Conservation (phyloP, 2,113 vertebrate species). For the Nycticebus coucang region DNA sequence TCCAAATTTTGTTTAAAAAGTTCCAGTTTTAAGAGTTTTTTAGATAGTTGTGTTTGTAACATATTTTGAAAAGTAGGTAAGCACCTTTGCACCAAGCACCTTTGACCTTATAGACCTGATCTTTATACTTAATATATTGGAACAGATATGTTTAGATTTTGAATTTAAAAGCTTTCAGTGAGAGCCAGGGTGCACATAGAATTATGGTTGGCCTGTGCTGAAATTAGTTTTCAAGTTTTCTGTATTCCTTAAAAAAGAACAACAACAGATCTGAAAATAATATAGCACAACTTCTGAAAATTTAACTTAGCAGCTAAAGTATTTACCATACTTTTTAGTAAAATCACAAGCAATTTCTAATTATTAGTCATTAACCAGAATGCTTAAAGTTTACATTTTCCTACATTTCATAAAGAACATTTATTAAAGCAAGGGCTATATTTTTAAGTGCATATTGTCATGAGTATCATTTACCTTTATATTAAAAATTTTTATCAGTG, state of each 20-base stretch:
- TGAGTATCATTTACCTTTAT: slow-evolving; percentile 31
- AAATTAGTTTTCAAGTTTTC: slow-evolving; percentile 15
- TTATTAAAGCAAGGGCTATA: not conserved
- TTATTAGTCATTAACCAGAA: slow-evolving; percentile 8
- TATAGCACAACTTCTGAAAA: slow-evolving; percentile 29
- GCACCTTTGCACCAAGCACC: too few relatives aligned
- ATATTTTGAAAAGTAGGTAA: not conserved
- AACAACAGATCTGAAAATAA: slow-evolving; percentile 32
- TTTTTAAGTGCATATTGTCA: slow-evolving; percentile 3
- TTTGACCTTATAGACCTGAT: slow-evolving; percentile 32
- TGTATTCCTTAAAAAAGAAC: not conserved
- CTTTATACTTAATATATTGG: slow-evolving; percentile 52
- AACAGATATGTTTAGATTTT: slow-evolving; percentile 49
- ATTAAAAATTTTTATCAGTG: slow-evolving; percentile 17
- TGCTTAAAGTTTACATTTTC: not conserved
- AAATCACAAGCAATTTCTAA: slow-evolving; percentile 33
- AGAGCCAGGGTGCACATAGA: not conserved
- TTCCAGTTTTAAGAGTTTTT: slow-evolving; percentile 17
- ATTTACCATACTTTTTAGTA: slow-evolving; percentile 30
- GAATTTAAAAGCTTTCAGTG: slow-evolving; percentile 35
- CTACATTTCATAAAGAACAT: not conserved
- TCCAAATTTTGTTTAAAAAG: not conserved
- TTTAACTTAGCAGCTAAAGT: slow-evolving; percentile 27
- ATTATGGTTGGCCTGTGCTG: slow-evolving; percentile 25
- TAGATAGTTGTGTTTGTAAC: slow-evolving; percentile 15